Evolutionary conservation across 2,113 vertebrate species (phyloP).

Genomic region (Pogona vitticeps): DNA sequence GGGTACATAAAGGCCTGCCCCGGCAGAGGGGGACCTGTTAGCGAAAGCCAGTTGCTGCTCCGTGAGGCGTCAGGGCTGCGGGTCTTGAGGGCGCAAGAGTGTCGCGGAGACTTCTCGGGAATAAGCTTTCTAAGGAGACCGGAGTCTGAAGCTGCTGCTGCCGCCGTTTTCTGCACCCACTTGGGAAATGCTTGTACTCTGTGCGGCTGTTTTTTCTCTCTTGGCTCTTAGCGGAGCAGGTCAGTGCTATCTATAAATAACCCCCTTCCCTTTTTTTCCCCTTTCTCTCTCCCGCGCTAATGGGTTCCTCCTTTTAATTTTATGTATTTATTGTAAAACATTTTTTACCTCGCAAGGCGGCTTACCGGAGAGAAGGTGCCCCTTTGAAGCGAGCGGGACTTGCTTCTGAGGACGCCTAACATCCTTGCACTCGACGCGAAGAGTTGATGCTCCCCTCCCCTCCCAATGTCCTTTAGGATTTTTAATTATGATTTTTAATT

Average conservation of each 20-base stretch:
- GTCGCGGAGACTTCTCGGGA: background rate
- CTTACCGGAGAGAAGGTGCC: background rate
- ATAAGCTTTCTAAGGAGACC: no score
- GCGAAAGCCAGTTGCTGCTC: no score
- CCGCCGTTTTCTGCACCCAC: background rate
- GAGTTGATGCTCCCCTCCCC: no score
- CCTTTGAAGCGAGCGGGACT: background rate
- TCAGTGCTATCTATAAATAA: constrained; percentile 49
- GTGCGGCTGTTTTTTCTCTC: constrained; percentile 48
- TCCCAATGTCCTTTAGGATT: background rate
- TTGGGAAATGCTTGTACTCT: constrained; percentile 48
- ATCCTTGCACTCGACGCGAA: no score
- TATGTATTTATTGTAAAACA: background rate
- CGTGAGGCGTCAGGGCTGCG: no score
- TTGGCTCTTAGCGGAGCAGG: constrained; percentile 60
- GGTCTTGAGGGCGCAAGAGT: no score
- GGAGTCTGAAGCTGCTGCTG: background rate
- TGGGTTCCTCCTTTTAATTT: background rate
- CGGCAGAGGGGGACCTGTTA: no score
- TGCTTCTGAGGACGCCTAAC: background rate
- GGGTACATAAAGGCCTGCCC: background rate
- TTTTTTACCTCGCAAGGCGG: no score
- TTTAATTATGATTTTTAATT: background rate
- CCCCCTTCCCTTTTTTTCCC: rapidly evolving
- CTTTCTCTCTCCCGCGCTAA: background rate